Evolutionary conservation across 2,113 vertebrate species (phyloP).

Genomic region (Perca fluviatilis): DNA sequence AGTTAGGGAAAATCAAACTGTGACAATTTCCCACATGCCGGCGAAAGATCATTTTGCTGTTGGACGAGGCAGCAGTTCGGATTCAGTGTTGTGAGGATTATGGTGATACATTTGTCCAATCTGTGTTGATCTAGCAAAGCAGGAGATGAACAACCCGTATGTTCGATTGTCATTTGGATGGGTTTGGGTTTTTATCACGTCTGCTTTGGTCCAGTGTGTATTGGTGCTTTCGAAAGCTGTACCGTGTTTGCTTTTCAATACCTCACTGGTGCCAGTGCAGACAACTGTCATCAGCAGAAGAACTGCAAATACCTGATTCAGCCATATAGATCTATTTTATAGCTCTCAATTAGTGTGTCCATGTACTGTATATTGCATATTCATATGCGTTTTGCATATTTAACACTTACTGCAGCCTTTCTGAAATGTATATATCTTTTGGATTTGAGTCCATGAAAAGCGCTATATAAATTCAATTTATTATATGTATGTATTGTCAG

Average conservation of each 20-base stretch:
- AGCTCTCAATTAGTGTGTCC: background rate
- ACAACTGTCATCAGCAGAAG: slow-evolving; percentile 43
- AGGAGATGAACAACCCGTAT: slow-evolving; percentile 70
- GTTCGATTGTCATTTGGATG: slow-evolving; percentile 63
- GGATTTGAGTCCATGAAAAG: no score
- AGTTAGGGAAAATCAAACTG: slow-evolving; percentile 51
- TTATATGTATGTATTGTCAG: background rate
- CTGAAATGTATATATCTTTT: background rate
- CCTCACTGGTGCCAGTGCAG: slow-evolving; percentile 28
- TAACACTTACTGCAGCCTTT: background rate
- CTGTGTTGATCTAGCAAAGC: slow-evolving; percentile 76
- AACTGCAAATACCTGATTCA: slow-evolving; percentile 45
- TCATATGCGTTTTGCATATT: background rate
- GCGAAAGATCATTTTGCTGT: slow-evolving; percentile 49
- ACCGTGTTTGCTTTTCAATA: slow-evolving; percentile 55
- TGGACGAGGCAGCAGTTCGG: slow-evolving; percentile 43
- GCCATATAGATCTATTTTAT: slow-evolving; percentile 9
- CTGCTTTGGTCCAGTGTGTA: slow-evolving; percentile 57
- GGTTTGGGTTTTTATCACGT: slow-evolving; percentile 57
- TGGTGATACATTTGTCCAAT: slow-evolving; percentile 67
- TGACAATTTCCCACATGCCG: slow-evolving; percentile 45
- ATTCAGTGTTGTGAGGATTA: slow-evolving; percentile 66
- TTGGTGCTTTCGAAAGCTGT: slow-evolving; percentile 59
- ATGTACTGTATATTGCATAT: slow-evolving; percentile 5
- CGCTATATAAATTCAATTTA: no score